These are phyloP conservation scores for Pelusios castaneus DNA, from an alignment of 2,113 vertebrate genomes.

Conservation along the genomic window DNA sequence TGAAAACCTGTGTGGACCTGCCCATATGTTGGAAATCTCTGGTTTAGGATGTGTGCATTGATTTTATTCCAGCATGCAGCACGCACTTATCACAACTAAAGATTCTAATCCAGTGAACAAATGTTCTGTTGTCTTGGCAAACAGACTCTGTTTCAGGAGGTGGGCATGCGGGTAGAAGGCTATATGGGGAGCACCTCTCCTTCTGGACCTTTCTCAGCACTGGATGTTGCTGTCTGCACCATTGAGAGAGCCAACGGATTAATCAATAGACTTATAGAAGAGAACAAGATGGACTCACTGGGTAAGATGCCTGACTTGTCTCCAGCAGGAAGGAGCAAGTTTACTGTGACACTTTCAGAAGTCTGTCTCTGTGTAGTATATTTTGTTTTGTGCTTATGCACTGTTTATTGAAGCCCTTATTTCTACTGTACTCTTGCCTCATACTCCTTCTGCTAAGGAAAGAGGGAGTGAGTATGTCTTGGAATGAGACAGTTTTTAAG, in stretches of 20 bases:
- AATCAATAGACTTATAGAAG: conserved; percentile 94
- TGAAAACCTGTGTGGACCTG: no score
- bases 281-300: conserved; percentile 86
- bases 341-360: neutral
- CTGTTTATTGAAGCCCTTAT: neutral
- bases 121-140: conserved; percentile 32
- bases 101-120: neutral
- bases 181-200: conserved; percentile 94
- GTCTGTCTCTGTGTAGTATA: no score
- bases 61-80: neutral
- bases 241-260: conserved; percentile 97
- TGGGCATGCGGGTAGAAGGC: conserved; percentile 89
- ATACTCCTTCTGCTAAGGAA: neutral
- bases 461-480: neutral
- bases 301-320: conserved; percentile 77
- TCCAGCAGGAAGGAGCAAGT: neutral
- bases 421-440: neutral
- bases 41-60: neutral
- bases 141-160: conserved; percentile 93
- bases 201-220: conserved; percentile 80
- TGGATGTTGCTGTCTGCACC: conserved; percentile 96
- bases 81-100: neutral
- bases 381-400: neutral
- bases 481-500: neutral
- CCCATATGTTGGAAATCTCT: neutral